Base-by-base conservation (phyloP, 2,888 invertebrate genomes). In the Aleiodes testaceus region DNA sequence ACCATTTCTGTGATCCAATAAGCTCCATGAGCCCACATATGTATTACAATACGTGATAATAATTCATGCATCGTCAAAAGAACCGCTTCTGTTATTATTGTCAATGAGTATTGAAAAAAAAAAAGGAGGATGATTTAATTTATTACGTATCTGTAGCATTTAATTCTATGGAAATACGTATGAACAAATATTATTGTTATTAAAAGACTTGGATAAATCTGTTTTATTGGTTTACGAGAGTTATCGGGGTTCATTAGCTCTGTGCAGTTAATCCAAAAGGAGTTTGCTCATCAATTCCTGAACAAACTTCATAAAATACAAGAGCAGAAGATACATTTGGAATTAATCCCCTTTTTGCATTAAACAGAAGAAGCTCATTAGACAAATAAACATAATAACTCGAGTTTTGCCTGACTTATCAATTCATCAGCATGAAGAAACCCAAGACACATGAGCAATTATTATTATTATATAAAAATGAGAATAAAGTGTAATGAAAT, bases 401-500 rank as follows among this genome's bases (percentile, higher is more conserved):
- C 36, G 5, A 55, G 18, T 36, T 36, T 36, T 50, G 30, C 36
- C 55, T 66, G 53, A 68, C 30, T 68, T 36, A 59, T 68, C 47
- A 59, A 59, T 63, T 69, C 49, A n/a, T 16, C 42, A 26, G 16
- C 49, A 50, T 50, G 69, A 63, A 72, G 64, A n/a, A 22, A 66
- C 16, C 44, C 66, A 65, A 65, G 72, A 70, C 66, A 67, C 59
- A 73, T 74, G 66, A 69, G 69, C 42, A 66, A 66, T 53, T 26
- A 70, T 47, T 12, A 65, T n/a, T 18, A 68, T n/a, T n/a, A n/a
- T n/a, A 53, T 26, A 49, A 66, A 52, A 72, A 73, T 67, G 70
- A 45, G 66, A 66, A 45, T 45, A 64, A 20, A 53, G 2, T 66
- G 14, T 22, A 50, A 71, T 42, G 66, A 22, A 70, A 66, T 16